Percentiles rank a stretch among this genome's conserved stretches.
Evolutionary conservation across 1,140 invertebrate genomes (phyloP).

Genomic region (Drosophila takahashii): DNA sequence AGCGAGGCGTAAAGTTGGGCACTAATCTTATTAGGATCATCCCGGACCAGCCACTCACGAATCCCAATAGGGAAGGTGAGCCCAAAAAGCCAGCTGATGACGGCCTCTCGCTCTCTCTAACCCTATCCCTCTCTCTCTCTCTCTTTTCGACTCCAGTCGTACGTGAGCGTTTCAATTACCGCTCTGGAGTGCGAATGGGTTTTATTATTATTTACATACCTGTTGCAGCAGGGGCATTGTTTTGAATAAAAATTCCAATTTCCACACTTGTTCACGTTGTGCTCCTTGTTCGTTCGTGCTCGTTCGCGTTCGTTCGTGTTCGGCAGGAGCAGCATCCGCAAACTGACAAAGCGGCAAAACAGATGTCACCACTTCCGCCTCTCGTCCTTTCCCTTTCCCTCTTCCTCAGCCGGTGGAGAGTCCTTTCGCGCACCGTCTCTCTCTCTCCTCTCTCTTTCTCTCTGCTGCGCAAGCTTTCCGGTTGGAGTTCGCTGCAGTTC

Average conservation of each 20-base stretch:
- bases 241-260: conserved; percentile 85
- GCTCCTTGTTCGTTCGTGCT: conserved; percentile 28
- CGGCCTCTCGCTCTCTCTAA: conserved; percentile 20
- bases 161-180: conserved; percentile 79
- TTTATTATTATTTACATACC: conserved; percentile 85
- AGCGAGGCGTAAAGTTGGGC: conserved; percentile 74
- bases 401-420: conserved; percentile 10
- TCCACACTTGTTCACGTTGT: conserved; percentile 77
- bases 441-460: conserved; percentile 25
- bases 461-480: conserved; percentile 50
- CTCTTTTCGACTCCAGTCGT: conserved; percentile 26
- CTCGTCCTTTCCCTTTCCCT: conserved; percentile 16
- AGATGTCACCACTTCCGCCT: conserved; percentile 80
- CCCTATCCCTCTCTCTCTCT: conserved; percentile 8
- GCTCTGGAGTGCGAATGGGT: conserved; percentile 76
- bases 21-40: conserved; percentile 83
- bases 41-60: conserved; percentile 33
- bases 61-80: conserved; percentile 34
- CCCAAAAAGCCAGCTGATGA: conserved; percentile 58
- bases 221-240: conserved; percentile 84
- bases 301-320: conserved; percentile 35
- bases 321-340: conserved; percentile 65
- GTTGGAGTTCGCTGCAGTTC: conserved; percentile 47
- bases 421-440: conserved; percentile 20
- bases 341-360: conserved; percentile 78